Percentiles rank a stretch among this genome's conserved stretches.
Evolutionary conservation across 2,797 vertebrate genomes (phyloP).

Genomic region (Platyrinchus mystaceus): DNA sequence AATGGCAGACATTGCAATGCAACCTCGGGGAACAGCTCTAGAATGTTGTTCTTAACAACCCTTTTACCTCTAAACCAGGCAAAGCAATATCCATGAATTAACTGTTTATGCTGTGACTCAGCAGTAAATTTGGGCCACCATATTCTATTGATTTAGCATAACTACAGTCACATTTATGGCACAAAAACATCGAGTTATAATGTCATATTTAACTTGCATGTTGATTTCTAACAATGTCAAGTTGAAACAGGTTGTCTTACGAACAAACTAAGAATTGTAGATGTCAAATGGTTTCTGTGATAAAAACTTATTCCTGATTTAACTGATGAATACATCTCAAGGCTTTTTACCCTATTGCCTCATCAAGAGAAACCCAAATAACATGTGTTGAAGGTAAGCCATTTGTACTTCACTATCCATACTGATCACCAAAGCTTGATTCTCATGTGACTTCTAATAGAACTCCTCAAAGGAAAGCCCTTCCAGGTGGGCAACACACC

Average conservation of each 20-base stretch:
- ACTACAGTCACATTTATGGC: background rate
- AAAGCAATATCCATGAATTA: conserved; percentile 32
- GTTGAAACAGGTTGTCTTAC: background rate
- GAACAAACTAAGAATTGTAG: background rate
- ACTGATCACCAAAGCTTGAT: background rate
- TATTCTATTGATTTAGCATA: background rate
- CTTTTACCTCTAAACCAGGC: conserved; percentile 25
- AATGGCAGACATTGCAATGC: background rate
- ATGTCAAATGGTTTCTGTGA: background rate
- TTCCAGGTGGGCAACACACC: background rate
- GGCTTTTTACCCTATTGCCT: background rate
- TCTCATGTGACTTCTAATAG: background rate
- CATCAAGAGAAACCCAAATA: background rate
- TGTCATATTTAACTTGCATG: background rate
- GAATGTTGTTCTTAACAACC: background rate
- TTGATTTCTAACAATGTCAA: background rate
- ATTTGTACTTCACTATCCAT: background rate
- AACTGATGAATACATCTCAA: background rate
- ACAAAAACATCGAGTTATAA: background rate
- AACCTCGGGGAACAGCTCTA: background rate
- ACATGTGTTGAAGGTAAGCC: background rate
- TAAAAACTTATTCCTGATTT: background rate
- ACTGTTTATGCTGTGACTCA: background rate
- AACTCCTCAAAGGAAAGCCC: background rate
- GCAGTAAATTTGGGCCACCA: background rate